A percentile compares a stretch with the other conserved stretches of the same genome.
These are phyloP conservation scores for Chloroceryle amazona DNA, from an alignment of 2,797 vertebrate genomes.

Conservation along the genomic window DNA sequence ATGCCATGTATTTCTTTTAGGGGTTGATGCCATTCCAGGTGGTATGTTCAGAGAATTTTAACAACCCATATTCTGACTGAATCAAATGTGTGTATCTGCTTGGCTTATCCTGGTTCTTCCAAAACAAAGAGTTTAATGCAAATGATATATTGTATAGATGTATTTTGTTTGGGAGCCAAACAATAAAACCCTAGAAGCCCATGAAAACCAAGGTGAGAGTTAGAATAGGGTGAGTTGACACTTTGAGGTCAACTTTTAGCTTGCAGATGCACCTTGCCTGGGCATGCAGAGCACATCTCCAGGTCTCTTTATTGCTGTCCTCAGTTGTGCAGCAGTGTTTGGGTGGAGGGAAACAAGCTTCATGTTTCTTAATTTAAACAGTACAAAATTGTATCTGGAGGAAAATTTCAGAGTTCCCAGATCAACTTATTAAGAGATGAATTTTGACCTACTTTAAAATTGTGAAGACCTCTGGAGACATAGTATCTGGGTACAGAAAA, in stretches of 20 bases:
- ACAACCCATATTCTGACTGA: not conserved
- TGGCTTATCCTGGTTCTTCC: not conserved
- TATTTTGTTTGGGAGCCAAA: not conserved
- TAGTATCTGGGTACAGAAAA: not conserved
- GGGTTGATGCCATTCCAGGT: not conserved
- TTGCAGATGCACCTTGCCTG: not conserved
- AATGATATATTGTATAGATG: not conserved
- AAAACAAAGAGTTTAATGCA: not conserved
- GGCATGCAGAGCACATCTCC: not conserved
- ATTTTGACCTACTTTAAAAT: slow-evolving; percentile 67
- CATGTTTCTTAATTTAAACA: not conserved
- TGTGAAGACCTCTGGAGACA: slow-evolving; percentile 5
- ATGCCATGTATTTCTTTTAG: not conserved
- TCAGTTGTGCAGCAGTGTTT: fast-evolving
- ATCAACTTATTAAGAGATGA: not conserved
- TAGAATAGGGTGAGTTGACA: not conserved
- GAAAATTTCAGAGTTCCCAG: slow-evolving; percentile 37
- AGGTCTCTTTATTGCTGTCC: not conserved
- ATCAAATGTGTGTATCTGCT: not conserved
- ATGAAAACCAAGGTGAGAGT: not conserved
- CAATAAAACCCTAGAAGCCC: not conserved
- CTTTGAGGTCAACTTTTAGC: not conserved
- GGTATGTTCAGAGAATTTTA: not conserved
- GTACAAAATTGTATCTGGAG: slow-evolving; percentile 28
- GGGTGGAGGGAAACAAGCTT: not conserved